Evolutionary conservation across 1,140 invertebrate genomes (phyloP).

Genomic region (Hylaeus anthracinus): DNA sequence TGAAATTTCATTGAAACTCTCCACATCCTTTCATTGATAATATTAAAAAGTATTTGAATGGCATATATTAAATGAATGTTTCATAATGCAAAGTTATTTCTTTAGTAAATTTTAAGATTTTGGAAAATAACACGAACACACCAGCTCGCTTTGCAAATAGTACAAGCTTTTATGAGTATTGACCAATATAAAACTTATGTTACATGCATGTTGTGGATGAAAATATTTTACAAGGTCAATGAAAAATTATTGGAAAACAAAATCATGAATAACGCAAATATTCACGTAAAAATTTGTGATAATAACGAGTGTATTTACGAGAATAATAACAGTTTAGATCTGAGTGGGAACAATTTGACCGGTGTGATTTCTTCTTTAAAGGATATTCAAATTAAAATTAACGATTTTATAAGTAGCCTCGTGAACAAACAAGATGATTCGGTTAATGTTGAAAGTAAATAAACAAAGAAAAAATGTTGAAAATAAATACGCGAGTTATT

Average conservation of each 20-base stretch:
- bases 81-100: neutral
- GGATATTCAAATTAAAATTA: slow-evolving; percentile 64
- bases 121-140: neutral
- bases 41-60: neutral
- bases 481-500: neutral
- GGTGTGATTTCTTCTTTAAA: slow-evolving; percentile 63
- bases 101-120: neutral
- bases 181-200: neutral
- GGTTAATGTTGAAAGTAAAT: slow-evolving; percentile 30
- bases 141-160: neutral
- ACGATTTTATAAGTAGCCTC: slow-evolving; percentile 60
- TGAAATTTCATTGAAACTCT: neutral
- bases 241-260: neutral
- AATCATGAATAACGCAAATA: slow-evolving; percentile 40
- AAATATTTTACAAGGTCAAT: slow-evolving; percentile 1
- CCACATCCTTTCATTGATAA: neutral
- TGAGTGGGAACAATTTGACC: slow-evolving; percentile 46
- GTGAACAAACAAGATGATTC: slow-evolving; percentile 13
- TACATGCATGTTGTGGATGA: neutral
- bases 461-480: neutral
- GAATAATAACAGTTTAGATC: slow-evolving; percentile 29
- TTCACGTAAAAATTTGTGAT: slow-evolving; percentile 58
- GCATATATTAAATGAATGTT: neutral
- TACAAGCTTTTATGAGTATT: neutral
- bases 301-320: slow-evolving; percentile 61